These are phyloP conservation scores for Gavia stellata DNA, from an alignment of 2,113 vertebrate species.

Conservation along the genomic window DNA sequence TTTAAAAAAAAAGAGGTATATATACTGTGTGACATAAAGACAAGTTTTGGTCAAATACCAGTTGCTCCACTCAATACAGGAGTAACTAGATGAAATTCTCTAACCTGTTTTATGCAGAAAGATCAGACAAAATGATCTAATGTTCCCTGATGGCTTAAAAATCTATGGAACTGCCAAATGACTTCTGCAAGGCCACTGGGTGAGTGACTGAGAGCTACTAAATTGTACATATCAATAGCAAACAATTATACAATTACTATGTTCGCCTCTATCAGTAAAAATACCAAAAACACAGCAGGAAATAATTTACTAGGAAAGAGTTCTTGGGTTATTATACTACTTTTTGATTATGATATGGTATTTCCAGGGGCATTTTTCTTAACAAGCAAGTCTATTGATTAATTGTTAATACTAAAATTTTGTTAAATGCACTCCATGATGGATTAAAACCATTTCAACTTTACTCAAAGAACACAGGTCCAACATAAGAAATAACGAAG, in stretches of 20 bases:
- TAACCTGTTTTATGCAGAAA: neutral
- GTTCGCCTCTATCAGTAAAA: neutral
- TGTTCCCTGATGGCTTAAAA: conserved; percentile 15
- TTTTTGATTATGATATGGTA: neutral
- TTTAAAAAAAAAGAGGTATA: neutral
- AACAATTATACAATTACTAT: neutral
- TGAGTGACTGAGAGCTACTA: neutral
- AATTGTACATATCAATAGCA: neutral
- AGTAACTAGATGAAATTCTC: neutral
- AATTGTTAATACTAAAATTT: neutral
- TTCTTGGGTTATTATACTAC: neutral
- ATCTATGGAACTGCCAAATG: conserved; percentile 4
- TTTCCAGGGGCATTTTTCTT: neutral
- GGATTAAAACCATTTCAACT: neutral
- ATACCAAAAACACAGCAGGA: neutral
- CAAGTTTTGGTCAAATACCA: neutral
- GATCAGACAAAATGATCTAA: neutral
- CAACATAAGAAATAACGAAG: neutral
- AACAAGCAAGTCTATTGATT: neutral
- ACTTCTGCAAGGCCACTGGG: neutral
- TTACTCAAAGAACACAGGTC: neutral
- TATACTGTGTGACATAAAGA: neutral
- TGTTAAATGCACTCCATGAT: neutral
- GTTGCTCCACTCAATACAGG: neutral
- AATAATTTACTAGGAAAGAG: neutral